Evolutionary conservation across 2,888 invertebrate species (phyloP), one percentile per base, ranked within the genome.

Genomic region (Ferrisia virgata): DNA sequence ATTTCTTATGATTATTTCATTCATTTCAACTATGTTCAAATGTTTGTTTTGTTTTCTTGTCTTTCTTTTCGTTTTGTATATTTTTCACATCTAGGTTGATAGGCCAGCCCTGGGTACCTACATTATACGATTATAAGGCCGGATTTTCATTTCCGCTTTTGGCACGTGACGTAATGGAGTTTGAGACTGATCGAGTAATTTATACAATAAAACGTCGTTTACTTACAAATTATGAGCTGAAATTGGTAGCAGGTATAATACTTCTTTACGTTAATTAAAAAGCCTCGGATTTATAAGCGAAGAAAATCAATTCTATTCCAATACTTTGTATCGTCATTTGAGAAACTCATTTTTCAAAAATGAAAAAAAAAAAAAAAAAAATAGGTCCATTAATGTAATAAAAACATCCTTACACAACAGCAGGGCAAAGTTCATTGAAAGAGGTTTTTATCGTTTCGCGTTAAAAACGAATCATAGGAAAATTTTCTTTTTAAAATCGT

Each of bases 401-500:
- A 64, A 64, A 64, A 25, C 58, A 25, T 64, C 28, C 13, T 64
- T 25, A 25, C 1, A n/a, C n/a, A n/a, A n/a, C n/a, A 64, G 28
- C 13, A 9, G 58, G 58, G 28, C 28, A 64, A 64, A 64, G 58
- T 64, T 64, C 58, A 64, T 64, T 64, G 58, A 64, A 64, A 64
- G 58, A 64, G n/a, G 9, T 64, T 64, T 64, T 64, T 64, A 64
- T 64, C 58, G 58, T 28, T 28, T 13, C 25, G 58, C 58, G 58
- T 64, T 64, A 64, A 64, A 64, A 28, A 64, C 58, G 28, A 28
- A 64, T 64, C 58, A 64, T 64, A 64, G 58, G 58, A 28, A 64
- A 64, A 64, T 64, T 64, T 64, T 64, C 58, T 64, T 64, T n/a
- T 28, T 64, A 64, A 64, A 64, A 64, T 64, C 58, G 58, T 64